Base-by-base conservation (phyloP, 2,888 invertebrate genomes). In the Ashinkailepas kermadecensis region DNA sequence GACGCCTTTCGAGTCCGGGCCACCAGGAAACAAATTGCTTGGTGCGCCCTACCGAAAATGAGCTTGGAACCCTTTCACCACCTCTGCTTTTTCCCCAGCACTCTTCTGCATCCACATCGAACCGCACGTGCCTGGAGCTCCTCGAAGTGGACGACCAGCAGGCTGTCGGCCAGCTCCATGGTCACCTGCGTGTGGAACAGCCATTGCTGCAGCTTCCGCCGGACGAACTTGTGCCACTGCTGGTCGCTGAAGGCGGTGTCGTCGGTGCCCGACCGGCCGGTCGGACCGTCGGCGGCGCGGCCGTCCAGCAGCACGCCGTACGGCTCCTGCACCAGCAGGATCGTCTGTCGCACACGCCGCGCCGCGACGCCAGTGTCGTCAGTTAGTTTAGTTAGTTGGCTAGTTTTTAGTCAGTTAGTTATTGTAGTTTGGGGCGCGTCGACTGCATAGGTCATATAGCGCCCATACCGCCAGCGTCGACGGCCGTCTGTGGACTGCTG, bases 251-350 rank as follows among this genome's bases (percentile, higher is more conserved):
- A 65, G 23, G n/a, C n/a, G 10, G 7, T 7, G 7, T 65, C n/a
- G n/a, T 23, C 65, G n/a, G n/a, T 1, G n/a, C 10, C 0, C n/a
- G n/a, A 13, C 0, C 23, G 10, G 9, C 9, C 65, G 23, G 23
- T 9, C 23, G 10, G 6, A 8, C n/a, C 23, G n/a, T 65, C 65
- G 9, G 65, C 65, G n/a, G 10, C 65, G 9, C 65, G 65, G 9
- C 65, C 65, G n/a, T 65, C 65, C 65, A 65, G 65, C 65, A 65
- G 65, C 23, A 65, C 65, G 8, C 65, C 12, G 65, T 65, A 65
- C 65, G 65, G 65, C n/a, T 65, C 65, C n/a, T 12, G 65, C 65
- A 65, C n/a, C 3, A 65, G 65, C 23, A 65, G 65, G 12, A 65
- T 18, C 65, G 65, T 59, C 59, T 59, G 59, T 39, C 39, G 39